phyloP scores from a whole-genome alignment of 2,888 invertebrate genomes.

The Erynnis tages region DNA sequence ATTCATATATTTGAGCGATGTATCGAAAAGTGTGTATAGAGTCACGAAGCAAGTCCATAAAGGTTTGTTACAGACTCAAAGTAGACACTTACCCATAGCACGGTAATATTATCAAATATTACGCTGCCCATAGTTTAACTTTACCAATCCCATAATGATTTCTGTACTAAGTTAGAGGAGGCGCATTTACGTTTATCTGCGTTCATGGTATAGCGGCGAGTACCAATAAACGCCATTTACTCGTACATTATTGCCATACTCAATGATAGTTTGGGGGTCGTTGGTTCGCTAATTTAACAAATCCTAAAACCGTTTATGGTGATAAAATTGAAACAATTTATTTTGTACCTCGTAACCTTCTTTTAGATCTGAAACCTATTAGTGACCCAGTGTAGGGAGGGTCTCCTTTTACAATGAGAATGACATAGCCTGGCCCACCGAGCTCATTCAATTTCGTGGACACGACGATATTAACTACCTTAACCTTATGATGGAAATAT shows the following conservation, averaged over 20 bases:
- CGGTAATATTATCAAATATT: too few relatives aligned
- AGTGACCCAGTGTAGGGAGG: too few relatives aligned
- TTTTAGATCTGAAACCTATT: too few relatives aligned
- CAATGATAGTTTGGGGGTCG: background rate
- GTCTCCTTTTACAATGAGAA: too few relatives aligned
- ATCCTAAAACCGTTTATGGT: too few relatives aligned
- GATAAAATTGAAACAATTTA: too few relatives aligned
- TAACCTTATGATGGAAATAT: too few relatives aligned
- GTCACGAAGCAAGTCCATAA: background rate
- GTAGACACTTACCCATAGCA: conserved; percentile 37
- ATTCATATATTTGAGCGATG: background rate
- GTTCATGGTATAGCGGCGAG: background rate
- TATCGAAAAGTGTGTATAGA: background rate
- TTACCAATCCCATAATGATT: conserved; percentile 53
- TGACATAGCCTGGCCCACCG: too few relatives aligned
- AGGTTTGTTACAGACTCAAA: conserved; percentile 13
- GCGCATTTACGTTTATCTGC: conserved; percentile 31
- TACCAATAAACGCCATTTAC: conserved; percentile 11
- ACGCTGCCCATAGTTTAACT: conserved; percentile 45
- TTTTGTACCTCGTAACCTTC: too few relatives aligned
- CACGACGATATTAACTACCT: too few relatives aligned
- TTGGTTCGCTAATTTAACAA: too few relatives aligned
- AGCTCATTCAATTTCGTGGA: too few relatives aligned
- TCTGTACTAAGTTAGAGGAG: conserved; percentile 49
- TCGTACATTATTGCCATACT: background rate